phyloP scores from a whole-genome alignment of 1,140 invertebrate genomes.

The Drosophila ohnishii region DNA sequence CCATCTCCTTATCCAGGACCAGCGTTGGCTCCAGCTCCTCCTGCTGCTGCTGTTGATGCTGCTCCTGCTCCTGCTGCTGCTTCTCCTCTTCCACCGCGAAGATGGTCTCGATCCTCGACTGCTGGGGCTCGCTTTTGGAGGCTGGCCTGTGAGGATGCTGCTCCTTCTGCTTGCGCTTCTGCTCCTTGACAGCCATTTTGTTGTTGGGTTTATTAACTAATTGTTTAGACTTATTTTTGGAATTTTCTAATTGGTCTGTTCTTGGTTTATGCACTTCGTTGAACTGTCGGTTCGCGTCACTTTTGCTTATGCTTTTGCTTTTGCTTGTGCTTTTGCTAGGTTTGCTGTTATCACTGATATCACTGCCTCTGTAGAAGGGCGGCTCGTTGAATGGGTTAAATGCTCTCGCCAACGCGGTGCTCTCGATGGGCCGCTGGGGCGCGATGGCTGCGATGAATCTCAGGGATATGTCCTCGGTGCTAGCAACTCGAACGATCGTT shows the following conservation, averaged over 20 bases:
- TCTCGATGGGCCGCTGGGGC: constrained; percentile 26
- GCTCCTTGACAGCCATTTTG: constrained; percentile 64
- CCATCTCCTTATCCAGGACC: constrained; percentile 47
- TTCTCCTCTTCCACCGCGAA: not conserved
- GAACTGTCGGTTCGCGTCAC: constrained; percentile 62
- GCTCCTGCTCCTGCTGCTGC: constrained; percentile 22
- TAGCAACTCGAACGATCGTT: constrained; percentile 82
- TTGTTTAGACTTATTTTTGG: constrained; percentile 75
- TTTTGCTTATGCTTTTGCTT: constrained; percentile 52
- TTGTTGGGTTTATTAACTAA: constrained; percentile 66
- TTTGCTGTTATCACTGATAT: constrained; percentile 60
- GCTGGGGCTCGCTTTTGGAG: constrained; percentile 6
- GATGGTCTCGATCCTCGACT: constrained; percentile 11
- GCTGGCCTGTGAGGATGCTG: constrained; percentile 39
- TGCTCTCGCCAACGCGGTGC: constrained; percentile 67
- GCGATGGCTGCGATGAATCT: constrained; percentile 81
- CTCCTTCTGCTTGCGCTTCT: constrained; percentile 29
- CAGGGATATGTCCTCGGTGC: constrained; percentile 82
- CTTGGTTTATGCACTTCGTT: constrained; percentile 79
- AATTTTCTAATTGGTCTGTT: constrained; percentile 81
- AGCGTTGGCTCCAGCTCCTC: constrained; percentile 11
- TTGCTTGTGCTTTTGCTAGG: constrained; percentile 38
- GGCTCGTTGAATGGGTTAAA: constrained; percentile 72
- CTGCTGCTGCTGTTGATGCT: not conserved
- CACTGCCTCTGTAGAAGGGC: constrained; percentile 45